Evolutionary conservation across 2,797 vertebrate species (phyloP), one percentile per base, ranked within the genome.

Genomic region (Parotocinclus haroldoi): DNA sequence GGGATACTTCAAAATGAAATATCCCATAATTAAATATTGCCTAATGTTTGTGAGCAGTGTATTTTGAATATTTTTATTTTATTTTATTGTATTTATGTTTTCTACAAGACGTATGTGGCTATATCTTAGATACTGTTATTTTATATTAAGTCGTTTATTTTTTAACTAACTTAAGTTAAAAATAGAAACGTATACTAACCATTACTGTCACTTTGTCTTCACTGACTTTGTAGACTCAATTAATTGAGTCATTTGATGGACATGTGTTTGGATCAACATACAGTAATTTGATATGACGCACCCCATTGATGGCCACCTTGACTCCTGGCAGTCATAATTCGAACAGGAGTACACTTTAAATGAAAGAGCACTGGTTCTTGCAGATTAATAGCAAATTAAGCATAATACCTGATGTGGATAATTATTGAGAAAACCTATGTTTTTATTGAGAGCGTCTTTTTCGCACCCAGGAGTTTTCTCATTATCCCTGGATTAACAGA

Each of bases 401-500:
- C 53, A 54, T 69, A 71, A 74, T 73, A 72, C 67, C 53, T 61
- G 69, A 74, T 72, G 72, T 12, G 76, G 65, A 74, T 58, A 62
- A 69, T 73, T 72, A 36, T 61, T 49, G 56, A 58, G 71, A 63
- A 69, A 49, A 53, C 11, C 62, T 40, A 27, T 5, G 57, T 49
- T 49, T 67, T 53, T 74, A n/a, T 68, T 66, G 63, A 59, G 63
- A 66, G 51, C 53, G 49, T 64, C 55, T 50, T 38, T 50, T 55
- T 75, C 65, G 66, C 76, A 73, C 72, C 73, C 78, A 69, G 79
- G 74, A 75, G 71, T 68, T 74, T 76, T 81, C 75, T 82, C 82
- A 79, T 85, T 80, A 83, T 85, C 77, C 75, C 27, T 13, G 81
- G 81, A 85, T 87, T 86, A 86, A 80, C 63, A 71, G 71, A 74